A percentile compares a stretch with the other conserved stretches of the same genome.
phyloP scores from a whole-genome alignment of 2,797 vertebrate genomes.

The Eospalax fontanierii region DNA sequence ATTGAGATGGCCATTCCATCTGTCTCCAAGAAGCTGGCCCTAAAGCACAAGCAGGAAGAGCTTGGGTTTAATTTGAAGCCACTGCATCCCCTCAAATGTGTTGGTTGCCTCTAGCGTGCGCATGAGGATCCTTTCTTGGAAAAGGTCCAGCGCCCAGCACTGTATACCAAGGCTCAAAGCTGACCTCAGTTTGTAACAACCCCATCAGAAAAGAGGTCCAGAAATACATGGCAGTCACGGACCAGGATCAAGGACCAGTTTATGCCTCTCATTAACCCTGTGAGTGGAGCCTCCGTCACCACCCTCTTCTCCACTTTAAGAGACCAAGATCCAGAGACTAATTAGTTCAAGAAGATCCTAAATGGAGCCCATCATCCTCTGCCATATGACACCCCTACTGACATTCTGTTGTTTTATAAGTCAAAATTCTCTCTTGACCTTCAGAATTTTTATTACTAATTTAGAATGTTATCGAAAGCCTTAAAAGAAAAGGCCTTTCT shows the following conservation, averaged over 20 bases:
- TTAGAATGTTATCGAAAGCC: neutral
- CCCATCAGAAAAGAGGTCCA: neutral
- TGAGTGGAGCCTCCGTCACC: neutral
- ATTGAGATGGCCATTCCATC: neutral
- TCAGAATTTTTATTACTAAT: constrained; percentile 43
- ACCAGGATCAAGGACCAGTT: neutral
- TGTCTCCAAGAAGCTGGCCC: neutral
- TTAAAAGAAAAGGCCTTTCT: constrained; percentile 24
- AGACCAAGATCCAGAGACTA: neutral
- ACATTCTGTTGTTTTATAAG: neutral
- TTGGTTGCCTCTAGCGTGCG: neutral
- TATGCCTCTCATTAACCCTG: neutral
- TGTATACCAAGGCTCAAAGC: neutral
- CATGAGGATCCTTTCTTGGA: neutral
- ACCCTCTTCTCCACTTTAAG: neutral
- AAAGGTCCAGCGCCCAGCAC: neutral
- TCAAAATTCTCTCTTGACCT: constrained; percentile 9
- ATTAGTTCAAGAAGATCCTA: neutral
- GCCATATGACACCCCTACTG: neutral
- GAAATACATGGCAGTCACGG: neutral
- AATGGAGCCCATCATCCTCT: neutral
- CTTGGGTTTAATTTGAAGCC: neutral
- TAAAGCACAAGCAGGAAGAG: neutral
- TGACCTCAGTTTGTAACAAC: neutral
- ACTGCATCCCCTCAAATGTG: neutral